phyloP scores from a whole-genome alignment of 2,113 vertebrate species.

The Anhinga anhinga region DNA sequence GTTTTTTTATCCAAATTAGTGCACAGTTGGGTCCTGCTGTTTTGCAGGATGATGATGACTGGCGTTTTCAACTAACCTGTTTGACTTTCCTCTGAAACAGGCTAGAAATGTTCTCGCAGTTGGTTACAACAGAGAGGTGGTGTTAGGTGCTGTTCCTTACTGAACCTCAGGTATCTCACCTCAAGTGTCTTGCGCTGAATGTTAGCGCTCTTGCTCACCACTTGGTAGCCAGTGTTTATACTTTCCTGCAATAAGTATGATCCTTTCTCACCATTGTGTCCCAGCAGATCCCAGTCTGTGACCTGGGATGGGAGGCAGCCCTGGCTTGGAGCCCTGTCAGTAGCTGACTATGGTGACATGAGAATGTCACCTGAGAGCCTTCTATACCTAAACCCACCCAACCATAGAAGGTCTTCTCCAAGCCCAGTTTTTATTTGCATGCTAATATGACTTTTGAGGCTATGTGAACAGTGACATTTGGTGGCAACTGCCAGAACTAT shows the following conservation, averaged over 20 bases:
- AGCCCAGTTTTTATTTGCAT: not conserved
- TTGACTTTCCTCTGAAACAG: not conserved
- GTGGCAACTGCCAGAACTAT: conserved; percentile 23
- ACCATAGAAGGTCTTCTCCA: not conserved
- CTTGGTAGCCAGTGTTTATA: not conserved
- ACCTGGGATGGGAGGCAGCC: not conserved
- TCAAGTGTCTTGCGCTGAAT: not conserved
- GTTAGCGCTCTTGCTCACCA: not conserved
- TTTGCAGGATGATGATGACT: not conserved
- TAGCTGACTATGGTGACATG: not conserved
- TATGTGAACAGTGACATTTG: conserved; percentile 59
- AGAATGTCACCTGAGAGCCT: not conserved
- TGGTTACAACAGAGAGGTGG: not conserved
- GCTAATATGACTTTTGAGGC: not conserved
- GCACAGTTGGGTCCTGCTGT: not conserved
- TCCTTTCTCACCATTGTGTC: not conserved
- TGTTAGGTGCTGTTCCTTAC: not conserved
- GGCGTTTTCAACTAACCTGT: not conserved
- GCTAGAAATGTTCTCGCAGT: not conserved
- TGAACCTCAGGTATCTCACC: not conserved
- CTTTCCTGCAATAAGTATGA: not conserved
- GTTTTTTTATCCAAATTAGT: not conserved
- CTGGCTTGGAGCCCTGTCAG: accelerated
- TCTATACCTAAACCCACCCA: not conserved
- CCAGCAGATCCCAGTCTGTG: not conserved